Evolutionary conservation across 1,140 invertebrate species (phyloP).

Genomic region (Littorina saxatilis): DNA sequence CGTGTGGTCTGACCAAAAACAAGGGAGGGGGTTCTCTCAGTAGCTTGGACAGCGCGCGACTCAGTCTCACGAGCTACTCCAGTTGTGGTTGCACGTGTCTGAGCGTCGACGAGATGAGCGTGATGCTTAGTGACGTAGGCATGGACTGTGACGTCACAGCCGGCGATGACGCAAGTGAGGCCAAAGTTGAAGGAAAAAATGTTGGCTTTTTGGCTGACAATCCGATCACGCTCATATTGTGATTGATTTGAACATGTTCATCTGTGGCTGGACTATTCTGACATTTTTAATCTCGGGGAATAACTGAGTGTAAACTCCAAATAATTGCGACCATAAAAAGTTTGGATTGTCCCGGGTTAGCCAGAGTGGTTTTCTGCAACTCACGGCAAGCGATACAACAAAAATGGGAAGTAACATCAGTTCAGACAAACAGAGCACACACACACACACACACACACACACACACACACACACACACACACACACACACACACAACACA

Average conservation of each 20-base stretch:
- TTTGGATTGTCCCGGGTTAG: no score
- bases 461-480: constrained; percentile 17
- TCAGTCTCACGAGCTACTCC: constrained; percentile 3
- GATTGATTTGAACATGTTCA: not conserved
- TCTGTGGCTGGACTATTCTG: no score
- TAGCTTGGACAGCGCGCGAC: constrained; percentile 7
- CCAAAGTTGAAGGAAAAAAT: not conserved
- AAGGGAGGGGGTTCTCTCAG: not conserved
- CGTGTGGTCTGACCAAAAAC: not conserved
- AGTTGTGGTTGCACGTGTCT: constrained; percentile 27
- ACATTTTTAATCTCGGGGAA: no score
- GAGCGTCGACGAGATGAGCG: not conserved
- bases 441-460: constrained; percentile 1
- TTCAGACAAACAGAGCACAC: not conserved
- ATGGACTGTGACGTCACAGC: not conserved
- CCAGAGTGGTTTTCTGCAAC: no score
- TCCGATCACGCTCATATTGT: constrained; percentile 25
- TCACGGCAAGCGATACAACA: no score
- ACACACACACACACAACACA: constrained; percentile 11
- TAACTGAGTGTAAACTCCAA: no score
- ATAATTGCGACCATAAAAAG: no score
- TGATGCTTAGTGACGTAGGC: not conserved
- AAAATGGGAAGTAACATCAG: no score
- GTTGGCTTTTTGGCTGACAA: constrained; percentile 14
- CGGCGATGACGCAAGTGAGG: not conserved